phyloP scores from a whole-genome alignment of 2,888 invertebrate genomes.

The Pristionchus japonicus region DNA sequence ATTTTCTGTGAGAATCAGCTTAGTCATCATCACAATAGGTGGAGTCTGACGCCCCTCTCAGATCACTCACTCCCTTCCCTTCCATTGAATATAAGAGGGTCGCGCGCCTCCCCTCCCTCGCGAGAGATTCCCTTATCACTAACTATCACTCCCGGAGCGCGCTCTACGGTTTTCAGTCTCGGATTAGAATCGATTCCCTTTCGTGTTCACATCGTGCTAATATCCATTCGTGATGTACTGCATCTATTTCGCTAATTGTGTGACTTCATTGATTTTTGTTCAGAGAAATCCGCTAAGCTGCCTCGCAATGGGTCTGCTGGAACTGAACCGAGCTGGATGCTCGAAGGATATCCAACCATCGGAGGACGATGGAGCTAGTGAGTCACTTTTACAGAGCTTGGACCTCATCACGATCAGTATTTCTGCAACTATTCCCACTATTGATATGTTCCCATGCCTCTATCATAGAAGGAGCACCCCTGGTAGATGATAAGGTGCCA shows the following conservation, averaged over 20 bases:
- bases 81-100: neutral
- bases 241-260: neutral
- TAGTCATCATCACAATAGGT: neutral
- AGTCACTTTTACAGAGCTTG: no score
- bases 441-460: neutral
- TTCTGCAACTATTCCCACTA: no score
- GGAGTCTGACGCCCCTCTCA: neutral
- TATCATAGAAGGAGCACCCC: no score
- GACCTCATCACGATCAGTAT: no score
- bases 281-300: neutral
- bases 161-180: neutral
- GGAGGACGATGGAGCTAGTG: constrained; percentile 9
- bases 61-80: neutral
- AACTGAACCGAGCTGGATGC: constrained; percentile 9
- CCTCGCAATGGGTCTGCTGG: neutral
- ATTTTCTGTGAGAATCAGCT: neutral
- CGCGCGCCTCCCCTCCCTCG: neutral
- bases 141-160: neutral
- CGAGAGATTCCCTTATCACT: neutral
- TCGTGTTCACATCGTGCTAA: neutral
- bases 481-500: neutral
- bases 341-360: constrained; percentile 26
- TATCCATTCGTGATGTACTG: neutral
- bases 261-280: neutral
- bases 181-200: neutral